phyloP scores from a whole-genome alignment of 64 coral and sea anemone species.

The Dendrophyllia cribrosa region DNA sequence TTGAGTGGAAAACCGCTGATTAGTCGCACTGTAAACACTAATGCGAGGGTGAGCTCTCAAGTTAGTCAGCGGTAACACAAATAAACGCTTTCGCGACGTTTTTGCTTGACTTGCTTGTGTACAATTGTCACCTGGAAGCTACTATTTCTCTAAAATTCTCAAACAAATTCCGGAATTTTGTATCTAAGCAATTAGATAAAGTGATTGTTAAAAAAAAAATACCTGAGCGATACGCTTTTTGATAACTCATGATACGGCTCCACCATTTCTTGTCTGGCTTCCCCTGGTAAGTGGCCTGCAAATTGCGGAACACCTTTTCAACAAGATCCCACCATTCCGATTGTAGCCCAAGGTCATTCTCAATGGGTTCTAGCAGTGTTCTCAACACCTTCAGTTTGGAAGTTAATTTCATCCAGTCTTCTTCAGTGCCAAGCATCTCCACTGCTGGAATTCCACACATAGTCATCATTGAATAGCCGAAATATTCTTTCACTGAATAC shows the following conservation, averaged over 20 bases:
- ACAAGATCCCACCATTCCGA: neutral
- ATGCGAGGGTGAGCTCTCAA: too few species aligned
- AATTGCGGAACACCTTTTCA: slow-evolving; percentile 12
- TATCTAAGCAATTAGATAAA: neutral
- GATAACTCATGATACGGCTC: slow-evolving; percentile 53
- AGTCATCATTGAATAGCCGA: neutral
- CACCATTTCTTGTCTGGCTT: slow-evolving; percentile 61
- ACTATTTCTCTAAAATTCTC: too few species aligned
- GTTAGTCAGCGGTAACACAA: too few species aligned
- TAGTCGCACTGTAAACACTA: too few species aligned
- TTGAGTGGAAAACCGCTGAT: too few species aligned
- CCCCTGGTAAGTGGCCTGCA: slow-evolving; percentile 62
- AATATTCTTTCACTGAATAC: neutral
- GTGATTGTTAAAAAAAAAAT: neutral
- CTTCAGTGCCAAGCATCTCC: slow-evolving; percentile 65
- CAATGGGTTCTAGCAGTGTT: slow-evolving; percentile 51
- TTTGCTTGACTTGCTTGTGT: too few species aligned
- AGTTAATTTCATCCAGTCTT: slow-evolving; percentile 72
- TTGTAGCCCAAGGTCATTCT: neutral
- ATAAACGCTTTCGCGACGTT: too few species aligned
- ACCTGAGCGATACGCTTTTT: neutral
- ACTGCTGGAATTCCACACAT: slow-evolving; percentile 76
- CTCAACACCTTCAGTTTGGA: slow-evolving; percentile 54
- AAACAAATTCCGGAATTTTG: too few species aligned
- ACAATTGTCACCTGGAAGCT: too few species aligned